Base-by-base conservation (phyloP, 2,888 invertebrate species). In the Balanococcus diminutus region DNA sequence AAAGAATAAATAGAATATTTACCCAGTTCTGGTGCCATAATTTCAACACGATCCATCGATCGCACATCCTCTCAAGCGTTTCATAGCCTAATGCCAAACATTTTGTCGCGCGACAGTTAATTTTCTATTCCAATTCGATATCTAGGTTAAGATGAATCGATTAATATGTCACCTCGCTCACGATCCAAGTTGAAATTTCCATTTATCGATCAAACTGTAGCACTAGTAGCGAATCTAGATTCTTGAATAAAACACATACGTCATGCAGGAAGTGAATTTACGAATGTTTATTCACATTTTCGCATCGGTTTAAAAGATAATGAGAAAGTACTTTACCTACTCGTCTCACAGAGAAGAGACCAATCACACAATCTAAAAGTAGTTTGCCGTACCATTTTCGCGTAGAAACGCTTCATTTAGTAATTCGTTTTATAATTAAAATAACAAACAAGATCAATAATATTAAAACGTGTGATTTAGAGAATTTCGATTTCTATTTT, bases 121-220 rank as follows among this genome's bases (percentile, higher is more conserved):
- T 67, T 67, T 67, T 67, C 61, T 28, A 67, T 67, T 67, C 61
- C 61, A 67, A 67, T 67, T 67, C 61, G 61, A 67, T 67, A 67
- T 67, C 28, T 67, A 67, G 61, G 61, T 67, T 67, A 67, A 67
- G 11, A 67, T 25, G 28, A 67, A 67, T 67, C 28, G 4, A 67
- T 51, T 28, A 67, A 28, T 67, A 67, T 67, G 61, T 67, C 61
- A 67, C 25, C 46, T n/a, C 56, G 25, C 11, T 28, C 11, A 11
- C 25, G 61, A 25, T 42, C 51, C 5, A 11, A 6, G 28, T 56
- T 19, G 22, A 22, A 56, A 25, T 25, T 28, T 67, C 61, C 28
- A 67, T 28, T 19, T 42, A 67, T 67, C 61, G 14, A 67, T 28
- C 28, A 3, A 19, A 2, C 11, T 9, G 14, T 11, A 42, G 42